Evolutionary conservation across 2,113 vertebrate genomes (phyloP), one percentile per base, ranked within the genome.

Genomic region (Esox niger): DNA sequence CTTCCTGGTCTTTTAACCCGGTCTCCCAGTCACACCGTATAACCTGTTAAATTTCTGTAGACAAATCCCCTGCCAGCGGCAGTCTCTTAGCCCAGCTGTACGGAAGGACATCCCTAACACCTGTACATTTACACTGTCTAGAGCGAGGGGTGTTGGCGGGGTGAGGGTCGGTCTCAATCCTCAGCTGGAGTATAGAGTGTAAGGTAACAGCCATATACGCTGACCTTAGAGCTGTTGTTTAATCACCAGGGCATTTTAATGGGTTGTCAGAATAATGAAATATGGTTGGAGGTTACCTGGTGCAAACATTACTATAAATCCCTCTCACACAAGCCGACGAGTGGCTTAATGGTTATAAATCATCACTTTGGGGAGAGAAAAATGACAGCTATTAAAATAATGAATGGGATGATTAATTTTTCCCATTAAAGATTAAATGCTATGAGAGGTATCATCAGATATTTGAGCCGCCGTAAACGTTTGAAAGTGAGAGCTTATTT

Each of bases 341-440:
- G 29, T 76, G 75, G 62, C 81, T 77, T 85, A 84, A 86, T 79
- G 84, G 78, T 73, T 79, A 88, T 89, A 88, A 89, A 91, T 89
- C 88, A 89, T 77, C 76, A 84, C 87, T 87, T 85, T 84, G 80
- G 83, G 87, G 82, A 72, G 81, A 81, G 84, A 82, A 82, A 87
- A 87, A 86, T 88, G 88, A 89, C 88, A 83, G 88, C 89, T 90
- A 90, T 90, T 91, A 89, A 89, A 88, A 89, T 90, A 91, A 91
- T 90, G 86, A 88, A 90, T 84, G 84, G 83, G 82, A 86, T 88
- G 88, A 91, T 91, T 90, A 90, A 91, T 91, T 90, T 86, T 83
- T 88, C 82, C 82, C 88, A 89, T 91, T 91, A 90, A 90, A 88
- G 84, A 90, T 90, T 90, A 90, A 89, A 88, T 84, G 84, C 86